Evolutionary conservation across 2,888 invertebrate species (phyloP).

Genomic region (Drosophila kanekoi): DNA sequence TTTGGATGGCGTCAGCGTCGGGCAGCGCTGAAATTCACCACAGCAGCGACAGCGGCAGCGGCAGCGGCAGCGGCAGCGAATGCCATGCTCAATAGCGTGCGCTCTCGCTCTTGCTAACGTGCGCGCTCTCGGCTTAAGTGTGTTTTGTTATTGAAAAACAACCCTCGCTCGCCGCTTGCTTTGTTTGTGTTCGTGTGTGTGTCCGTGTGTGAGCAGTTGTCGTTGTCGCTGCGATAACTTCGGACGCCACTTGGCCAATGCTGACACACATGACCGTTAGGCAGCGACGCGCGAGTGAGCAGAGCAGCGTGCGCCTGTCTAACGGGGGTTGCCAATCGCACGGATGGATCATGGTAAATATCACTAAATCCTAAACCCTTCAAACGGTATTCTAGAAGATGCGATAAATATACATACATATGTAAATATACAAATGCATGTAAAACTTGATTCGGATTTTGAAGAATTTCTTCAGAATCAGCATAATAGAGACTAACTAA

Average conservation of each 20-base stretch:
- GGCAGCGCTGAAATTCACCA: slow-evolving; percentile 14
- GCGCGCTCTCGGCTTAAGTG: slow-evolving; percentile 15
- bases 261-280: slow-evolving; percentile 52
- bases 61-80: slow-evolving; percentile 27
- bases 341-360: slow-evolving; percentile 10
- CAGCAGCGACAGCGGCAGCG: slow-evolving; percentile 26
- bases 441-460: too few species aligned
- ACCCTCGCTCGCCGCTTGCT: slow-evolving; percentile 42
- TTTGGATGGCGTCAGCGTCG: slow-evolving; percentile 28
- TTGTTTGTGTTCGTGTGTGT: slow-evolving; percentile 12
- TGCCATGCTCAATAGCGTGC: slow-evolving; percentile 24
- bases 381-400: too few species aligned
- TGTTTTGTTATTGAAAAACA: slow-evolving; percentile 29
- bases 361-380: background rate
- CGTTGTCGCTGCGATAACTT: slow-evolving; percentile 50
- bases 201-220: slow-evolving; percentile 19
- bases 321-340: background rate
- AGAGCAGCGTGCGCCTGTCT: slow-evolving; percentile 1
- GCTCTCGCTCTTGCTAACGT: slow-evolving; percentile 39
- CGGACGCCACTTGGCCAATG: slow-evolving; percentile 59
- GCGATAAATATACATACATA: too few species aligned
- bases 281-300: slow-evolving; percentile 21
- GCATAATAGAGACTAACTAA: too few species aligned
- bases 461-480: too few species aligned
- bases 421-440: too few species aligned